Base-by-base conservation (phyloP, 2,888 invertebrate genomes). In the Aquatica leii region DNA sequence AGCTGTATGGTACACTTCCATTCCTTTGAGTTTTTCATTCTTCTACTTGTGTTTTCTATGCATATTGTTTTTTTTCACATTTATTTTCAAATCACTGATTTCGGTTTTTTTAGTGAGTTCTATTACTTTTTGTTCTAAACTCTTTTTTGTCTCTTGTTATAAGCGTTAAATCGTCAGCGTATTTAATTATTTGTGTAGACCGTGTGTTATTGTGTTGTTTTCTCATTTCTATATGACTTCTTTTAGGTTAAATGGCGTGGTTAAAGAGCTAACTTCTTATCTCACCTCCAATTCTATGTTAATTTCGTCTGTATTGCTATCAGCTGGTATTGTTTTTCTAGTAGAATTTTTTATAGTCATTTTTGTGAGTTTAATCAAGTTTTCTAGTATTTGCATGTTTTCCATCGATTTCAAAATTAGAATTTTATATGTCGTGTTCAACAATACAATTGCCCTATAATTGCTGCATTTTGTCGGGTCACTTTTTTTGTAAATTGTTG, bases 361-460 rank as follows among this genome's bases (percentile, higher is more conserved):
- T 3, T 12, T 37, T 11, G 37, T 3, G 8, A 37, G 11, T 37
- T 12, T 49, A 15, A 49, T 49, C 21, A 49, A 17, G 21, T 49
- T 49, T 21, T 12, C 20, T 49, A 24, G 46, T n/a, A 17, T 17
- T 46, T 46, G 12, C 21, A 24, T 31, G 14, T 50, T 50, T 50
- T 21, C 31, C 31, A 50, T 21, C 31, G 12, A n/a, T n/a, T 24
- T 50, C 12, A n/a, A 6, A 2, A 34, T 9, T 52, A 17, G 37
- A 5, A 35, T 35, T 52, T 37, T 52, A 20, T 52, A 35, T 15
- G 35, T 52, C 20, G 52, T 35, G 37, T 52, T 18, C n/a, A 52
- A 37, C 20, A 20, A 35, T 18, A 35, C 6, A 6, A 35, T 8
- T 12, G 43, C 15, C 48, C 21, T 17, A 20, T 48, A 48, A 6